Percentiles rank a stretch among this genome's conserved stretches.
Conservation (phyloP, 30 jellyfish, hydroid and myxozoan genomes). For the Hydractinia symbiolongicarpus region DNA sequence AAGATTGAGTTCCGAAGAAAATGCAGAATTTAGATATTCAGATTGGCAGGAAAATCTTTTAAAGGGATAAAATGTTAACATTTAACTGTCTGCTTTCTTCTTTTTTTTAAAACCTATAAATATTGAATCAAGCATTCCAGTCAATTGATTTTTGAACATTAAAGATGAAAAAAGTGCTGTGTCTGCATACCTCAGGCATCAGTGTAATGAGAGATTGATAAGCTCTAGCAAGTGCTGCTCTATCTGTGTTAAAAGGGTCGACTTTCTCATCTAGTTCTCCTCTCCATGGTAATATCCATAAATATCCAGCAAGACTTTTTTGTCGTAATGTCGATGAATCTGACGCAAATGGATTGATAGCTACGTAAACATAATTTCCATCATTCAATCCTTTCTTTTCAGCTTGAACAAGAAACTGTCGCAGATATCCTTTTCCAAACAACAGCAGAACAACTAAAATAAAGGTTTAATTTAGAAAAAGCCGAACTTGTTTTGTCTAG, state of each 20-base stretch:
- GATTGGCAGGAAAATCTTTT: too few species aligned
- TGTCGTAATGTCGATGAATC: not conserved
- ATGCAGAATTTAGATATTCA: too few species aligned
- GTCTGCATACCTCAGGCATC: slow-evolving; percentile 24
- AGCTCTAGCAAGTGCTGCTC: slow-evolving; percentile 21
- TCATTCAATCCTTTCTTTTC: slow-evolving; percentile 44
- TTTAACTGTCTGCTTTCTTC: too few species aligned
- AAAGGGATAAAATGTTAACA: too few species aligned
- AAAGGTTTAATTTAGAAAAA: not conserved
- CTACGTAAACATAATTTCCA: slow-evolving; percentile 66
- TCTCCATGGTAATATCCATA: slow-evolving; percentile 32
- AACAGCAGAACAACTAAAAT: slow-evolving; percentile 26
- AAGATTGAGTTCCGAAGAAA: too few species aligned
- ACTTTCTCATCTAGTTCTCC: not conserved
- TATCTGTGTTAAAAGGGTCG: not conserved
- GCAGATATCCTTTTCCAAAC: slow-evolving; percentile 34
- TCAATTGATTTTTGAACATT: too few species aligned
- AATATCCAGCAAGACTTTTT: not conserved
- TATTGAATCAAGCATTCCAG: too few species aligned
- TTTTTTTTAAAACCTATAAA: too few species aligned
- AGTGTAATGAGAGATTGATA: slow-evolving; percentile 21
- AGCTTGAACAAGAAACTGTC: slow-evolving; percentile 44
- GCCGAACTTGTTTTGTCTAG: too few species aligned
- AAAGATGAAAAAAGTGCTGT: too few species aligned
- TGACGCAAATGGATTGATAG: slow-evolving; percentile 25